These are phyloP conservation scores for Saccopteryx bilineata DNA, from an alignment of 2,113 vertebrate species.

Conservation along the genomic window DNA sequence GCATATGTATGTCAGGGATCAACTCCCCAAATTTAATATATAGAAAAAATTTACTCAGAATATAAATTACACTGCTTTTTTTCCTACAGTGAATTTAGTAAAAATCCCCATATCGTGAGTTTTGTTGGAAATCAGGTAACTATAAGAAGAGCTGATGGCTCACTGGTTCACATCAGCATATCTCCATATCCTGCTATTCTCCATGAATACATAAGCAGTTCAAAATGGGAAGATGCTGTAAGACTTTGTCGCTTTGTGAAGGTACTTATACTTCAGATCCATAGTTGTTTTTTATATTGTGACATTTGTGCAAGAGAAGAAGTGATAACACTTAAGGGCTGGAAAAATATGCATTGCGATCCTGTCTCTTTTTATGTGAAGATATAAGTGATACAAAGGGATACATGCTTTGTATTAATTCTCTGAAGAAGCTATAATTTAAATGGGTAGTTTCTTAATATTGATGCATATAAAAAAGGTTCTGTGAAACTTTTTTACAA, in stretches of 20 bases:
- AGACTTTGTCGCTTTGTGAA: slow-evolving; percentile 97
- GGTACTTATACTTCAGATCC: slow-evolving; percentile 85
- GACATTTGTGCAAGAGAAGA: background rate
- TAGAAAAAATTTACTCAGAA: slow-evolving; percentile 60
- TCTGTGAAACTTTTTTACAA: background rate
- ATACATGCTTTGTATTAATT: slow-evolving; percentile 19
- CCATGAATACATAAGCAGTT: slow-evolving; percentile 89
- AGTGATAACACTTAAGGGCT: background rate
- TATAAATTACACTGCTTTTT: slow-evolving; percentile 34
- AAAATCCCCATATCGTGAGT: slow-evolving; percentile 91
- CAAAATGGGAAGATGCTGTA: slow-evolving; percentile 95
- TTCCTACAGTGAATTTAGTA: slow-evolving; percentile 93
- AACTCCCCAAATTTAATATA: background rate
- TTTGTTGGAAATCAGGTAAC: slow-evolving; percentile 94
- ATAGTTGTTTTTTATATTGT: background rate
- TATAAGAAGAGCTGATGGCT: slow-evolving; percentile 94
- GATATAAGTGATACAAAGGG: background rate
- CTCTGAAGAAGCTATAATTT: background rate
- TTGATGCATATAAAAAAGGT: background rate
- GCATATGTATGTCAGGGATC: background rate
- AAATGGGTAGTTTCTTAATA: background rate
- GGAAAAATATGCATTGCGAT: background rate
- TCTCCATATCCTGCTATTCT: slow-evolving; percentile 94
- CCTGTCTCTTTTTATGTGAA: slow-evolving; percentile 5
- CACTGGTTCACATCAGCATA: slow-evolving; percentile 92